Evolutionary conservation across 2,888 invertebrate species (phyloP).

Genomic region (Drosophila setosimentum): DNA sequence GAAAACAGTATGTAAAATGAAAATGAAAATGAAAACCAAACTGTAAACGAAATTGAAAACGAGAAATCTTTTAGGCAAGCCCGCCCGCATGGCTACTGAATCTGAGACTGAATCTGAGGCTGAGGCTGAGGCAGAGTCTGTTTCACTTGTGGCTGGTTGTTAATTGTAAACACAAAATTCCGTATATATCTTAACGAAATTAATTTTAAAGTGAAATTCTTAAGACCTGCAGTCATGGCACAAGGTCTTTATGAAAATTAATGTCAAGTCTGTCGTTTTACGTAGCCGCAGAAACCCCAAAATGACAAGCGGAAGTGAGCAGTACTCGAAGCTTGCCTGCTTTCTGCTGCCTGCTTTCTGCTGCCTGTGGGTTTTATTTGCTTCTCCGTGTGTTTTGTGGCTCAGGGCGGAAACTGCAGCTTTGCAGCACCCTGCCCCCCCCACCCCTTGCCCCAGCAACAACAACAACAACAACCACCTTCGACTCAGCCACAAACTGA

Average conservation of each 20-base stretch:
- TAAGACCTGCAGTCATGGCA: conserved; percentile 41
- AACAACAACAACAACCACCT: not conserved
- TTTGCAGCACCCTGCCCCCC: conserved; percentile 32
- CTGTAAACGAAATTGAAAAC: conserved; percentile 33
- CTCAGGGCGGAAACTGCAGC: conserved; percentile 73
- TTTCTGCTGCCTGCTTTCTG: conserved; percentile 28
- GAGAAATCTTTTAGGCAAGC: conserved; percentile 14
- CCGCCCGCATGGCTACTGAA: conserved; percentile 60
- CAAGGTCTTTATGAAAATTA: conserved; percentile 71
- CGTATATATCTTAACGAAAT: conserved; percentile 56
- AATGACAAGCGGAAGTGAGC: conserved; percentile 71
- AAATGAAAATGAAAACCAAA: conserved; percentile 36
- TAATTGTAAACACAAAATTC: conserved; percentile 63
- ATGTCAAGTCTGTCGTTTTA: conserved; percentile 47
- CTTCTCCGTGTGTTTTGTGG: conserved; percentile 5
- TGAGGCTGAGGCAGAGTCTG: not conserved
- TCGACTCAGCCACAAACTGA: conserved; percentile 51
- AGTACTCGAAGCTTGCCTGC: conserved; percentile 41
- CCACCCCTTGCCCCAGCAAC: too few relatives aligned
- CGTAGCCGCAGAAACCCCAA: conserved; percentile 68
- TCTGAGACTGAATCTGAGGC: not conserved
- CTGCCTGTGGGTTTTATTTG: conserved; percentile 4
- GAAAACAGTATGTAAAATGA: conserved; percentile 43
- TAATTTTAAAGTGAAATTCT: conserved; percentile 65
- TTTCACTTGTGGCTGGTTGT: conserved; percentile 16